Evolutionary conservation across 2,797 vertebrate genomes (phyloP), one percentile per base, ranked within the genome.

Genomic region (Megalops cyprinoides): DNA sequence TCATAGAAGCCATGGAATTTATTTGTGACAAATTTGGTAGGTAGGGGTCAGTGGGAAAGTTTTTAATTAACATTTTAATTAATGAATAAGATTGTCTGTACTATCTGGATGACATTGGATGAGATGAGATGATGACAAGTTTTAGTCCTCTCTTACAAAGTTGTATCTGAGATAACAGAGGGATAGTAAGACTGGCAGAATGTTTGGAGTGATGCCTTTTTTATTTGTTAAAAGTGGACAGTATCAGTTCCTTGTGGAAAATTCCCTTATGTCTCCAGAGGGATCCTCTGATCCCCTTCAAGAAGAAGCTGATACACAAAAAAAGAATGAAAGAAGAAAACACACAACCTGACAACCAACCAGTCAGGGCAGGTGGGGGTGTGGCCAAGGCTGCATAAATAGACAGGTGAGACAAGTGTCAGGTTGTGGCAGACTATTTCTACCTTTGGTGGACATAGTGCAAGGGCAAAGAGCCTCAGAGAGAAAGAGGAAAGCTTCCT

Each of bases 401-500:
- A 95, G 93, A 93, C 91, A 92, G 90, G 93, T 92, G 88, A 85
- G 87, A 90, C 92, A 93, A 88, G 90, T 93, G 92, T 91, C 89
- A 91, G 89, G 53, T 55, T 55, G 80, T 77, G 74, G 44, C 51
- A 80, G 65, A 74, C 37, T 55, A 28, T 46, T 81, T 49, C 23
- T 76, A 51, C 79, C n/a, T 78, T 74, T 82, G 82, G 65, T 90
- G 88, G 76, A 92, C 91, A 92, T 85, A 91, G 85, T 88, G 83
- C 89, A 93, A 93, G 90, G 90, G 83, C 89, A 92, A 91, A 89
- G 83, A 75, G 87, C 80, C 82, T 78, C 37, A 34, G 44, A 67
- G 51, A 34, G n/a, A n/a, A 25, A 69, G 18, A 39, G 6, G 25
- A 86, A 48, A 53, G n/a, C 23, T 44, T 2, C 23, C 25, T 65